phyloP scores from a whole-genome alignment of 1,140 invertebrate genomes.

The Hydropsyche tenuis region DNA sequence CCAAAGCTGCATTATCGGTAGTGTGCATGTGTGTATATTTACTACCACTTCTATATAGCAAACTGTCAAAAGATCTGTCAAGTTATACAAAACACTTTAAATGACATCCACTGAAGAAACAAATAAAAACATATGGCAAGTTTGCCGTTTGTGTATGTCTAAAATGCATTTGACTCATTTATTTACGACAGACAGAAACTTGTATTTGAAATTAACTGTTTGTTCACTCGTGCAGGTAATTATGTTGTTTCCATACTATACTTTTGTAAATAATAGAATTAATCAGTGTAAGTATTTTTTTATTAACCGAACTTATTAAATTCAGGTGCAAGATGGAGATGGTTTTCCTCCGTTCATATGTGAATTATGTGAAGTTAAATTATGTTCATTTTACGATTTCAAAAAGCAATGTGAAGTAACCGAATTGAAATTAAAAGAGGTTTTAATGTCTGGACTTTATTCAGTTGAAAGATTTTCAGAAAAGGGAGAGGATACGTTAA shows the following conservation, averaged over 20 bases:
- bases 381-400: slow-evolving; percentile 53
- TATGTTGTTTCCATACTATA: background rate
- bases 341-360: slow-evolving; percentile 54
- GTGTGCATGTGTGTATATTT: too few species aligned
- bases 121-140: background rate
- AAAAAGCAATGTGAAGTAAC: slow-evolving; percentile 53
- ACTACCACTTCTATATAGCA: too few species aligned
- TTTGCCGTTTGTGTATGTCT: slow-evolving; percentile 44
- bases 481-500: background rate
- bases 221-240: slow-evolving; percentile 31
- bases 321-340: slow-evolving; percentile 52
- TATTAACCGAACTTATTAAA: too few species aligned
- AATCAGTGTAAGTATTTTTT: slow-evolving; percentile 29
- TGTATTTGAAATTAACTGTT: slow-evolving; percentile 42
- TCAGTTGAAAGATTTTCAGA: background rate
- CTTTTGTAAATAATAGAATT: background rate
- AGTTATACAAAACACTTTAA: too few species aligned
- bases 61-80: too few species aligned
- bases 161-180: slow-evolving; percentile 30
- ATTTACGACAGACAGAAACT: slow-evolving; percentile 26
- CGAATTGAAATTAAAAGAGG: slow-evolving; percentile 49
- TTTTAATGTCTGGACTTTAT: background rate
- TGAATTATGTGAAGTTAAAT: slow-evolving; percentile 50
- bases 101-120: too few species aligned
- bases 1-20: too few species aligned